A percentile compares a stretch with the other conserved stretches of the same genome.
phyloP scores from a whole-genome alignment of 2,797 vertebrate species.

The Hydrophis major region DNA sequence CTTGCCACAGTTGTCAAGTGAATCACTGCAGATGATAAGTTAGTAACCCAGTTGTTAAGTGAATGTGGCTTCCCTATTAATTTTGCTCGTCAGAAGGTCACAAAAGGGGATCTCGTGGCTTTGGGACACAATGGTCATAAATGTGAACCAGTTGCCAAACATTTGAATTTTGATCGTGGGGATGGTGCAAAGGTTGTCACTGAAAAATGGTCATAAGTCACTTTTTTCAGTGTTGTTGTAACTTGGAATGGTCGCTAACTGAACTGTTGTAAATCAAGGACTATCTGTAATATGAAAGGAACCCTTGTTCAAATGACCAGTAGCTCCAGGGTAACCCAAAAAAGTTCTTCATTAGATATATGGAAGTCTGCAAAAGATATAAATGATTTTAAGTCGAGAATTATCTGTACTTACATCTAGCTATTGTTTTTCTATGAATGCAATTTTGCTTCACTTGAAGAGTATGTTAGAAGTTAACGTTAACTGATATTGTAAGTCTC shows the following conservation, averaged over 20 bases:
- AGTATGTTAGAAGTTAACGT: background rate
- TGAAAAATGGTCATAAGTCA: background rate
- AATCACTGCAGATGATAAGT: background rate
- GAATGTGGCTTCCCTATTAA: background rate
- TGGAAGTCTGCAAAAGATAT: background rate
- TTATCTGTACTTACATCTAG: background rate
- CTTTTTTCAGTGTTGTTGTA: background rate
- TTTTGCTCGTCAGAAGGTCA: background rate
- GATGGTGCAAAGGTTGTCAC: too few relatives aligned
- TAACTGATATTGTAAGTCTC: background rate
- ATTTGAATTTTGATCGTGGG: background rate
- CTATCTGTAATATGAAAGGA: constrained; percentile 10
- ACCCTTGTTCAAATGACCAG: background rate
- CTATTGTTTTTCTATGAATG: background rate
- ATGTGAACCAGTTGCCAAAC: background rate
- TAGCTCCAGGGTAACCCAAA: background rate
- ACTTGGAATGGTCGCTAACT: background rate
- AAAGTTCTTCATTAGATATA: background rate
- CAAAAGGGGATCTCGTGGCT: background rate
- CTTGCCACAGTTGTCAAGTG: background rate
- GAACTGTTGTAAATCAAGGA: background rate
- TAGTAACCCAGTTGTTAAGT: background rate
- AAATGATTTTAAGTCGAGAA: background rate
- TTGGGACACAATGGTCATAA: background rate
- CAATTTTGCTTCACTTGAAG: background rate